Evolutionary conservation across 2,797 vertebrate genomes (phyloP).

Genomic region (Oreochromis grahami): DNA sequence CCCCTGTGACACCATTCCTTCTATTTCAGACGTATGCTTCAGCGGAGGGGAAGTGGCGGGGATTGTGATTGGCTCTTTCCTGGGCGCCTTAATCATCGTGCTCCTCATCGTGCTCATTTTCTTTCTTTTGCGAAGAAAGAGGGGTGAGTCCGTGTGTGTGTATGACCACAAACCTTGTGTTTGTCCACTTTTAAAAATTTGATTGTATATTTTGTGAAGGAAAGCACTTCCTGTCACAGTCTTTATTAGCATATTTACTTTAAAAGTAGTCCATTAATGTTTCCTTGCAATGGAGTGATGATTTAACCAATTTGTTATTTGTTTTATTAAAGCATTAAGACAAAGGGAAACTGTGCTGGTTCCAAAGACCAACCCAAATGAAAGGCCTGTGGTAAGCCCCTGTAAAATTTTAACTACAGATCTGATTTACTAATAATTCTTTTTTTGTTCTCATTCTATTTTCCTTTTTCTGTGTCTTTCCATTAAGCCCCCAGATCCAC

Average conservation of each 20-base stretch:
- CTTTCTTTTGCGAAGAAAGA: slow-evolving; percentile 53
- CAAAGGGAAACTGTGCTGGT: slow-evolving; percentile 11
- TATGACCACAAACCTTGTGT: neutral
- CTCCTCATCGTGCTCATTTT: slow-evolving; percentile 68
- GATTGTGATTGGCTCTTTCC: slow-evolving; percentile 80
- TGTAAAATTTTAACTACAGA: neutral
- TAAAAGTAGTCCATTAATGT: neutral
- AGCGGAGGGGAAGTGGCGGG: slow-evolving; percentile 81
- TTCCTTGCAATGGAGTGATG: neutral
- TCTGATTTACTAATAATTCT: slow-evolving; percentile 37
- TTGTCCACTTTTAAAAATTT: neutral
- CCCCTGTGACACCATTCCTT: slow-evolving; percentile 17
- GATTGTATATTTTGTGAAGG: neutral
- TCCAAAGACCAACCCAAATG: slow-evolving; percentile 52
- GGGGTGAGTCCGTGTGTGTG: slow-evolving; percentile 27
- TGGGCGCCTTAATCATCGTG: slow-evolving; percentile 68
- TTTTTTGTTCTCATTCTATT: neutral
- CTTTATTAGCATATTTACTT: neutral
- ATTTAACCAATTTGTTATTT: neutral
- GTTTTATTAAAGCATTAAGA: slow-evolving; percentile 46
- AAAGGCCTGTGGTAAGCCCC: slow-evolving; percentile 58
- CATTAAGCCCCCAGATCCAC: slow-evolving; percentile 57
- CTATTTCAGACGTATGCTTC: slow-evolving; percentile 70
- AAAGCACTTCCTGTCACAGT: neutral
- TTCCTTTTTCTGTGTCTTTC: slow-evolving; percentile 35